Percentiles rank a stretch among this genome's conserved stretches.
Evolutionary conservation across 2,888 invertebrate species (phyloP).

Genomic region (Hydrotaea cyrtoneurina): DNA sequence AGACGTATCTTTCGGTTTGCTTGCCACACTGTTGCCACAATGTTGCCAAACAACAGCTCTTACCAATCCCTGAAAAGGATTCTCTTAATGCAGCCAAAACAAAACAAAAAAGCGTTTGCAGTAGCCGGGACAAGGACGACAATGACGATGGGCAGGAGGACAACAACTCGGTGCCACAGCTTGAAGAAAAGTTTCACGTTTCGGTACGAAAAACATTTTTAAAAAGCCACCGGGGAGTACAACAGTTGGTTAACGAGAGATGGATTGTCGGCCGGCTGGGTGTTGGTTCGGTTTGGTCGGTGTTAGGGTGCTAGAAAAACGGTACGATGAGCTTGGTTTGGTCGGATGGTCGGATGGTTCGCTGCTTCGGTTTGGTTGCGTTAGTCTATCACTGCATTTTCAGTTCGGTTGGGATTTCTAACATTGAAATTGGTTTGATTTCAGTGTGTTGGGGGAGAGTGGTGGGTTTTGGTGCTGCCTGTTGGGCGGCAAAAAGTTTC

Average conservation of each 20-base stretch:
- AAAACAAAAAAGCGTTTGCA: too few species aligned
- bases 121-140: neutral
- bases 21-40: conserved; percentile 30
- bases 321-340: conserved; percentile 1
- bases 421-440: conserved; percentile 34
- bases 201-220: conserved; percentile 58
- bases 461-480: neutral
- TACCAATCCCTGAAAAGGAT: conserved; percentile 48
- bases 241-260: conserved; percentile 64
- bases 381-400: conserved; percentile 21
- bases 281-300: neutral
- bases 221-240: conserved; percentile 66
- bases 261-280: conserved; percentile 40
- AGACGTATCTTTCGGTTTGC: conserved; percentile 42
- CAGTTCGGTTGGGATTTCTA: neutral
- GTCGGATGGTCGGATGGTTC: conserved; percentile 29
- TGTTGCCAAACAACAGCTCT: conserved; percentile 28
- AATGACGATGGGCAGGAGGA: conserved; percentile 16
- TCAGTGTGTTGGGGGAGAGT: conserved; percentile 12
- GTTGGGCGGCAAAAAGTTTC: conserved; percentile 23
- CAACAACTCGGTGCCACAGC: neutral
- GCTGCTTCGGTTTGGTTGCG: conserved; percentile 24
- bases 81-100: conserved; percentile 14
- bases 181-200: conserved; percentile 59
- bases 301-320: too few species aligned